Evolutionary conservation across 2,113 vertebrate genomes (phyloP).

Genomic region (Hymenochirus boettgeri): DNA sequence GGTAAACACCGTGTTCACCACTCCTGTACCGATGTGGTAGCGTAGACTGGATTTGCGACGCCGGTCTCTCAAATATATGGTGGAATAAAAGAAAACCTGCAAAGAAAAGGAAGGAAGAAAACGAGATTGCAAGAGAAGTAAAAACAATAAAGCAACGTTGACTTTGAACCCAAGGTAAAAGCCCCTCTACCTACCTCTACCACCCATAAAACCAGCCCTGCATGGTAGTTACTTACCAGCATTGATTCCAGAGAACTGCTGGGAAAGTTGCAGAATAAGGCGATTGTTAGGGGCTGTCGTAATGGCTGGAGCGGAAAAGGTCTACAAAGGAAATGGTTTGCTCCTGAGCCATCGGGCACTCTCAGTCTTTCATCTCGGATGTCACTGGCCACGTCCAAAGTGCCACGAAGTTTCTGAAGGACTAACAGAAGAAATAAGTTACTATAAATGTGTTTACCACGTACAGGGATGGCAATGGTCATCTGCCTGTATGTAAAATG

Average conservation of each 20-base stretch:
- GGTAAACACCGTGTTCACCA: slow-evolving; percentile 87
- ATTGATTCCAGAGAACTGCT: slow-evolving; percentile 95
- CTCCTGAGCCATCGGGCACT: slow-evolving; percentile 78
- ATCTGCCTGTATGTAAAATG: too few species aligned
- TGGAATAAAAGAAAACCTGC: slow-evolving; percentile 95
- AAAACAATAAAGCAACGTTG: too few species aligned
- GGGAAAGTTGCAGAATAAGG: slow-evolving; percentile 90
- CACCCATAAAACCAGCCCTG: too few species aligned
- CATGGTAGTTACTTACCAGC: slow-evolving; percentile 84
- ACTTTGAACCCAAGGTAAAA: too few species aligned
- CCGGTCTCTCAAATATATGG: slow-evolving; percentile 79
- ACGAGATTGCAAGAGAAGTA: too few species aligned
- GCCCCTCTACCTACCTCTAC: too few species aligned
- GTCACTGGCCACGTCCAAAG: slow-evolving; percentile 72
- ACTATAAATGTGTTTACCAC: too few species aligned
- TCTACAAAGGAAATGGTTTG: slow-evolving; percentile 79
- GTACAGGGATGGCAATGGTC: too few species aligned
- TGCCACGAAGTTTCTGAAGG: slow-evolving; percentile 75
- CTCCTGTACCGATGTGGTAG: slow-evolving; percentile 87
- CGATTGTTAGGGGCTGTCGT: slow-evolving; percentile 88
- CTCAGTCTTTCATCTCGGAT: slow-evolving; percentile 92
- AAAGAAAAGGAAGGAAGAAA: too few species aligned
- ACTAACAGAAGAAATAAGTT: slow-evolving; percentile 59
- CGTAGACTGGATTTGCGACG: slow-evolving; percentile 74
- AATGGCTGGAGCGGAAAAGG: slow-evolving; percentile 73